Base-by-base conservation (phyloP, 2,888 invertebrate species). In the Sinopyrophorus schimmeli region DNA sequence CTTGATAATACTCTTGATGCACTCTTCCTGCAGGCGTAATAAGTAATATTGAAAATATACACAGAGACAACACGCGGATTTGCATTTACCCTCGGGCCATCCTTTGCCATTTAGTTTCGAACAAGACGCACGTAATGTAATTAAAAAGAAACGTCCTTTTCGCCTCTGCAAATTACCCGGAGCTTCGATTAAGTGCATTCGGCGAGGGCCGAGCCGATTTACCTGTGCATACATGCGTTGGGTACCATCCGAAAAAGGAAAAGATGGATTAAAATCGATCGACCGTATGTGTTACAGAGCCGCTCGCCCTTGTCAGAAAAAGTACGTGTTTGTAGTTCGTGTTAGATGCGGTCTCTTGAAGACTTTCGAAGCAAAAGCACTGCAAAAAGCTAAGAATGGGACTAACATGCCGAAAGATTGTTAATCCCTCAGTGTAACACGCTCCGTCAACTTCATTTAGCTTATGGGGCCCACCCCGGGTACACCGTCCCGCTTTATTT, bases 261-360 rank as follows among this genome's bases (percentile, higher is more conserved):
- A n/a, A n/a, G n/a, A 49, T 43, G 43, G 26, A 43, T 43, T 49
- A 38, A 18, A 21, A 39, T 50, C 44, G 41, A 50, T 50, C 50
- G 50, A 50, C 40, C 50, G 46, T 50, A 30, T 28, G 47, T 40
- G 50, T 46, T 50, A 46, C 46, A 26, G 39, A 31, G 24, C 39
- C 37, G 28, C 39, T 40, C 40, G 39, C 20, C 10, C 18, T 39
- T 32, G n/a, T 32, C 5, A 16, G 24, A 40, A 50, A 44, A 50
- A 46, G 50, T 50, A 34, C 44, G 57, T 58, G 57, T 58, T 58
- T 58, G 55, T 58, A 52, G 53, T 55, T 55, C 57, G 57, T 51
- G 57, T 58, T 58, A 58, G 57, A 55, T 55, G 57, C 57, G 57
- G 57, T 58, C 53, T 54, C 52, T 52, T 58, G 57, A 53, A 52